Conservation (phyloP, 2,797 vertebrate genomes). For the Xenentodon cancila region DNA sequence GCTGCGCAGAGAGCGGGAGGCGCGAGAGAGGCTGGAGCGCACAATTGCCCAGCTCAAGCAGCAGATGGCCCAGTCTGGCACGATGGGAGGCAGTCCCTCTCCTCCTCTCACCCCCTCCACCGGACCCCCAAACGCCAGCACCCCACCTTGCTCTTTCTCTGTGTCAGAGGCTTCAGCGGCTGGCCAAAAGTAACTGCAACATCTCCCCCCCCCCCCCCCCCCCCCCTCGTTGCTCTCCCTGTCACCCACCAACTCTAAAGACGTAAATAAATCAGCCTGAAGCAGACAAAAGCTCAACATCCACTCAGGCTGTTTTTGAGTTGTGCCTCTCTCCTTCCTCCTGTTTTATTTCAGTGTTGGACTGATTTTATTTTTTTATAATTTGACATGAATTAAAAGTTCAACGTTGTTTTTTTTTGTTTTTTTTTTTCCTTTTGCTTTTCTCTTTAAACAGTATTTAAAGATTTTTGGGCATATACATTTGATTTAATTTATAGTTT, state of each 20-base stretch:
- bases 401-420: constrained; percentile 59
- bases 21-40: constrained; percentile 91
- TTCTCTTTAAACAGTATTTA: constrained; percentile 75
- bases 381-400: constrained; percentile 78
- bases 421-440: constrained; percentile 33
- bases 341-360: constrained; percentile 53
- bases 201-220: constrained; percentile 12
- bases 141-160: constrained; percentile 65
- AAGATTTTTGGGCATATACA: constrained; percentile 80
- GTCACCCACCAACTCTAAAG: constrained; percentile 54
- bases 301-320: constrained; percentile 46
- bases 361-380: constrained; percentile 81
- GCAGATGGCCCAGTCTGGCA: constrained; percentile 79
- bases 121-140: constrained; percentile 67
- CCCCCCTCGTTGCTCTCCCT: constrained; percentile 36
- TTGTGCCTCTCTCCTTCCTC: constrained; percentile 33
- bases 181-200: constrained; percentile 72
- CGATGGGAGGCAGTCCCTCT: constrained; percentile 72
- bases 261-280: constrained; percentile 63
- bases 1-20: constrained; percentile 91
- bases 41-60: constrained; percentile 91
- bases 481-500: constrained; percentile 86
- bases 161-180: constrained; percentile 66
- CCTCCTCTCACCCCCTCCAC: constrained; percentile 74
- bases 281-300: constrained; percentile 47